These are phyloP conservation scores for Notospermus geniculatus DNA, from an alignment of 1,140 invertebrate species.

Conservation along the genomic window DNA sequence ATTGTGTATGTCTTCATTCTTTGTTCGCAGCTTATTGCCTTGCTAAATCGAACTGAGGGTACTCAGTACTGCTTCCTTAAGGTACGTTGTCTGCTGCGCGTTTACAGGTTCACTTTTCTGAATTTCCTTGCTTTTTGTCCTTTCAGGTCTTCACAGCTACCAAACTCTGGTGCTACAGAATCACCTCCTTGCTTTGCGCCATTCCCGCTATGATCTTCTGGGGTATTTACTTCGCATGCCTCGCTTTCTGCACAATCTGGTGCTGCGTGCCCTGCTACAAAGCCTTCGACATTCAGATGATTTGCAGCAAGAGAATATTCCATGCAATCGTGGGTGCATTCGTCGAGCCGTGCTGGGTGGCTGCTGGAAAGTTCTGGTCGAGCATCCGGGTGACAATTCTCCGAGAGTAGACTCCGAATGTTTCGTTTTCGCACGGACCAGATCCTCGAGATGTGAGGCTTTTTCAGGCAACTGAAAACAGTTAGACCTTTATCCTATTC, in stretches of 20 bases:
- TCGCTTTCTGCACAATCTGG: slow-evolving; percentile 40
- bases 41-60: too few species aligned
- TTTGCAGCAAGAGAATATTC: slow-evolving; percentile 22
- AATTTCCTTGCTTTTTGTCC: background rate
- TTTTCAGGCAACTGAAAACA: too few species aligned
- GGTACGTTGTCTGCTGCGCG: too few species aligned
- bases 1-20: too few species aligned
- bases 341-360: slow-evolving; percentile 24
- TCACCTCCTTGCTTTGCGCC: slow-evolving; percentile 28
- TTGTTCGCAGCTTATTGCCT: too few species aligned
- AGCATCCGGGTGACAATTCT: slow-evolving; percentile 18
- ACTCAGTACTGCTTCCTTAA: too few species aligned
- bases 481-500: too few species aligned
- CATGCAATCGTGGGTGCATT: slow-evolving; percentile 22
- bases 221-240: slow-evolving; percentile 32
- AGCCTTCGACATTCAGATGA: slow-evolving; percentile 23
- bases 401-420: background rate
- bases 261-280: slow-evolving; percentile 35
- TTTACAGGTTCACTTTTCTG: too few species aligned
- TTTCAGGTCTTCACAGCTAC: slow-evolving; percentile 32
- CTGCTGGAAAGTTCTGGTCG: slow-evolving; percentile 22
- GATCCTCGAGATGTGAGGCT: too few species aligned
- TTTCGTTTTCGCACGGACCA: too few species aligned
- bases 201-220: slow-evolving; percentile 29
- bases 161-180: slow-evolving; percentile 33